Percentiles rank a stretch among this genome's conserved stretches.
Evolutionary conservation across 2,797 vertebrate genomes (phyloP).

Genomic region (Spinus pinus): DNA sequence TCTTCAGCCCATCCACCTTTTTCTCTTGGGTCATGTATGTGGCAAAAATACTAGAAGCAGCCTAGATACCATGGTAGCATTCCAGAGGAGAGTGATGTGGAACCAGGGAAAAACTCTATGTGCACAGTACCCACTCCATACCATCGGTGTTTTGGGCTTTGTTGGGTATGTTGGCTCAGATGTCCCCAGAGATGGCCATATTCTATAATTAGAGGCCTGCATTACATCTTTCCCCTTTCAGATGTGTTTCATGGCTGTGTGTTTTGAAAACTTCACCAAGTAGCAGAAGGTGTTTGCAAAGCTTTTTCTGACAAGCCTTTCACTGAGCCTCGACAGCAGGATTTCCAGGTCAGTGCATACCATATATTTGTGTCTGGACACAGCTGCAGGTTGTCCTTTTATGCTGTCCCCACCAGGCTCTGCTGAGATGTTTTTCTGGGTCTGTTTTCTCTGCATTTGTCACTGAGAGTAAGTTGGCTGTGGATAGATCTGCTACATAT

Average conservation of each 20-base stretch:
- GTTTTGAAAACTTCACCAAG: not conserved
- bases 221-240: not conserved
- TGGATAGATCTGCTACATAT: not conserved
- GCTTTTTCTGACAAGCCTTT: not conserved
- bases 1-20: not conserved
- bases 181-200: not conserved
- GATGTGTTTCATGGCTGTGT: not conserved
- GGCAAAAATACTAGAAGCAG: not conserved
- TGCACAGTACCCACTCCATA: not conserved
- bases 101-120: not conserved
- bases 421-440: not conserved
- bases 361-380: not conserved
- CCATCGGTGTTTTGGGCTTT: not conserved
- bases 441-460: not conserved
- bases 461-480: not conserved
- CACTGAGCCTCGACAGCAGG: not conserved
- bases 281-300: not conserved
- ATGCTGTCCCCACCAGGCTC: not conserved
- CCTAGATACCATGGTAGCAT: not conserved
- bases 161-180: not conserved
- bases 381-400: not conserved
- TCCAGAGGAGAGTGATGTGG: not conserved
- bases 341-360: not conserved
- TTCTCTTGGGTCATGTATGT: not conserved
- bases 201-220: not conserved